These are phyloP conservation scores for Acridotheres tristis DNA, from an alignment of 2,797 vertebrate species.

Conservation along the genomic window DNA sequence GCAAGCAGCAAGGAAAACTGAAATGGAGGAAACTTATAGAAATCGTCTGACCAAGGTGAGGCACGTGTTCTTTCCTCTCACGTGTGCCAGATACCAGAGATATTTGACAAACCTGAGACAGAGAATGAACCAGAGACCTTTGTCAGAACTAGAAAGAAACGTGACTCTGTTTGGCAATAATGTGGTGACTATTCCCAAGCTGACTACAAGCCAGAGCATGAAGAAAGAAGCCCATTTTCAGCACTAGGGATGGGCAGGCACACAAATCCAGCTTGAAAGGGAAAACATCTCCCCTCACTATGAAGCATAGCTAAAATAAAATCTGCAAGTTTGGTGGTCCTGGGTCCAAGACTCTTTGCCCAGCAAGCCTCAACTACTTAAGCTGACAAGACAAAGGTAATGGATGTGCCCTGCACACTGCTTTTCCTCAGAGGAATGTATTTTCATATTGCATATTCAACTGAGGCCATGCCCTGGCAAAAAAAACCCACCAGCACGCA, in stretches of 20 bases:
- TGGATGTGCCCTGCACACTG: not conserved
- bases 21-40: not conserved
- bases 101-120: not conserved
- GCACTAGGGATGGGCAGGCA: not conserved
- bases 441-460: not conserved
- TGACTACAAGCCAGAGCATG: conserved; percentile 16
- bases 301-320: not conserved
- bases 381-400: not conserved
- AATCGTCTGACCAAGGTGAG: not conserved
- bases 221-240: conserved; percentile 33
- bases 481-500: not conserved
- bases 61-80: not conserved
- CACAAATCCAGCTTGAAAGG: not conserved
- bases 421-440: not conserved
- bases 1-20: not conserved
- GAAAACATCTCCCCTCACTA: not conserved
- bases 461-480: not conserved
- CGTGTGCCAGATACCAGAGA: accelerated
- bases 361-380: not conserved
- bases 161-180: conserved; percentile 38
- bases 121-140: conserved; percentile 18
- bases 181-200: conserved; percentile 12
- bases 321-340: not conserved
- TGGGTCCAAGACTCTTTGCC: not conserved
- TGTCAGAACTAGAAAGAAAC: conserved; percentile 48